These are phyloP conservation scores for Climacteris rufus DNA, from an alignment of 2,113 vertebrate genomes.

Conservation along the genomic window DNA sequence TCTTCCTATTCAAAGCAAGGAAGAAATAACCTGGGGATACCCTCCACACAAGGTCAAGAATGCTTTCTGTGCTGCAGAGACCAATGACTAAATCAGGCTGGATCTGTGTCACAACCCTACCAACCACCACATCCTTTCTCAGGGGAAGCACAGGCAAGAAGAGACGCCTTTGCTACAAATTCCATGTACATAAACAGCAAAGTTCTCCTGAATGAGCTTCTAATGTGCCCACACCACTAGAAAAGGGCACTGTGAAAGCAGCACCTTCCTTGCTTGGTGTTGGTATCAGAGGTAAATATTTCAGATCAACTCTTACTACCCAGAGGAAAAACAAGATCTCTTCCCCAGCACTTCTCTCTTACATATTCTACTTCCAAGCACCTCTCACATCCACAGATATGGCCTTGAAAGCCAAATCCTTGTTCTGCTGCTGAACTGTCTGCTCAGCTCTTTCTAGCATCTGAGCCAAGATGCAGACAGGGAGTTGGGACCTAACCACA, in stretches of 20 bases:
- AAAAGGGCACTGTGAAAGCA: not conserved
- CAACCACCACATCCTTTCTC: not conserved
- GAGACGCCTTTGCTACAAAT: not conserved
- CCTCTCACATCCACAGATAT: not conserved
- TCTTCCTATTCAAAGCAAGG: not conserved
- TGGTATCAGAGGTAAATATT: not conserved
- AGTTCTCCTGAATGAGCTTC: not conserved
- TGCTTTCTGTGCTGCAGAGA: not conserved
- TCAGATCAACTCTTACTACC: not conserved
- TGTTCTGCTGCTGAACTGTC: not conserved
- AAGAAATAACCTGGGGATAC: not conserved
- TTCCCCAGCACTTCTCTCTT: not conserved
- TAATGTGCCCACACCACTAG: not conserved
- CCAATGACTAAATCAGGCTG: not conserved
- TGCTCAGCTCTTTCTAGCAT: not conserved
- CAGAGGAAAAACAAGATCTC: not conserved
- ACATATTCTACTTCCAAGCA: not conserved
- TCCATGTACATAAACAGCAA: not conserved
- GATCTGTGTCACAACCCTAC: not conserved
- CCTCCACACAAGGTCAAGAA: not conserved
- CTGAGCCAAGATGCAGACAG: not conserved
- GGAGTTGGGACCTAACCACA: not conserved
- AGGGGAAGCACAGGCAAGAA: not conserved
- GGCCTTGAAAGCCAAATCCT: not conserved
- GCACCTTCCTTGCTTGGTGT: not conserved